phyloP scores from a whole-genome alignment of 2,888 invertebrate species.

The Hydroisotoma schaefferi region DNA sequence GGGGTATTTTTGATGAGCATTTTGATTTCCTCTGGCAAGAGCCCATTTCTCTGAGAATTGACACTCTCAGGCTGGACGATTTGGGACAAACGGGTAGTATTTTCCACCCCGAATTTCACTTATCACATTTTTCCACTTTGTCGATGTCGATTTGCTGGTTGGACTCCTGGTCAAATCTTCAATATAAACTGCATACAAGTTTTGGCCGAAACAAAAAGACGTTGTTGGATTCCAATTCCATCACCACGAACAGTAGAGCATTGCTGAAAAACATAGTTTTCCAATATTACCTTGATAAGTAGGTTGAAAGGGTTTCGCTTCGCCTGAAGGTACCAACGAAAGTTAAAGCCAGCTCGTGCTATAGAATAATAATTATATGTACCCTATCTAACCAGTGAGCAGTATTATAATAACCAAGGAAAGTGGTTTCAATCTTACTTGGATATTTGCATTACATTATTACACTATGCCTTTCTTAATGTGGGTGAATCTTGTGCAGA shows the following conservation, averaged over 20 bases:
- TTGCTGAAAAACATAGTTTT: slow-evolving; percentile 10
- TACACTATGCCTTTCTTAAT: not conserved
- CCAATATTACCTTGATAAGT: slow-evolving; percentile 18
- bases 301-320: slow-evolving; percentile 17
- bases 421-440: slow-evolving; percentile 12
- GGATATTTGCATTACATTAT: slow-evolving; percentile 9
- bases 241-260: not conserved
- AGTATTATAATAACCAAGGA: slow-evolving; percentile 1
- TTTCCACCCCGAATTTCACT: slow-evolving; percentile 2
- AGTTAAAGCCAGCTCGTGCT: slow-evolving; percentile 13
- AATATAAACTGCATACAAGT: not conserved
- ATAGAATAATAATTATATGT: not conserved
- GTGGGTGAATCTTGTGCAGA: too few relatives aligned
- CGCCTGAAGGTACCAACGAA: slow-evolving; percentile 17
- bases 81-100: slow-evolving; percentile 1
- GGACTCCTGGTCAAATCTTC: too few relatives aligned
- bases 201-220: not conserved
- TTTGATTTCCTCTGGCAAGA: not conserved
- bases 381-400: not conserved
- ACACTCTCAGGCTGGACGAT: not conserved
- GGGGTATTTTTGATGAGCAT: slow-evolving; percentile 1
- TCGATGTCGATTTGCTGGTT: too few relatives aligned
- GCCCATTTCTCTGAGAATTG: slow-evolving; percentile 6
- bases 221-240: too few relatives aligned
- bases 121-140: slow-evolving; percentile 10